Base-by-base conservation (phyloP, 92 coral and sea anemone genomes). In the Umimayanthus kanabou region DNA sequence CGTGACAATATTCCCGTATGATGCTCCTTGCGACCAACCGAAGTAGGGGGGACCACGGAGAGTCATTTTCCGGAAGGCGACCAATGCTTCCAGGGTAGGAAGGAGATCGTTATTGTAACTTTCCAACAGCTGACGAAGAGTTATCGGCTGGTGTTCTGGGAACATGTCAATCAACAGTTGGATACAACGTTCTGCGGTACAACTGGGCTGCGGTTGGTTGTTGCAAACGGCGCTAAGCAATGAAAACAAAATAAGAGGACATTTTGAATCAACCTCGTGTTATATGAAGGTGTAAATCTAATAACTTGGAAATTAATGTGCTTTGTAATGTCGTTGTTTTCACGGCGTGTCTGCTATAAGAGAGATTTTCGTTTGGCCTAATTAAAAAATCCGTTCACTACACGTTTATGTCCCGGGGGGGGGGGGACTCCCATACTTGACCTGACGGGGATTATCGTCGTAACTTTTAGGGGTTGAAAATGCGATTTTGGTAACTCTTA, bases 1-100 rank as follows among this genome's bases (percentile, higher is more conserved):
- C 66, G 77, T 43, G 65, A 53, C n/a, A 18, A 65, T 42, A 55
- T 26, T 71, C 77, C 77, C 40, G 42, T 33, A 67, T 23, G 85
- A 26, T n/a, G 25, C 15, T 66, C 33, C 85, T 9, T 39, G 74
- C 42, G 87, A 83, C 87, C 87, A 83, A 11, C 53, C 5, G 1
- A 78, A 49, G 64, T 73, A 28, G 30, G 69, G 4, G 66, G 61
- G 53, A 29, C 66, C 77, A n/a, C 15, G 78, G 67, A n/a, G 0
- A 9, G 70, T 83, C 87, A 83, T 47, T 49, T 83, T 45, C 28
- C 88, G 82, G 73, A 39, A 85, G 23, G 81, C 71, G 10, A 85
- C 71, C 57, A 85, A 80, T 25, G 58, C 88, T 61, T 92, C 94
- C 33, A 92, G 87, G 30, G 94, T 89, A 45, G 89, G n/a, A 76